These are phyloP conservation scores for Pantherophis guttatus DNA, from an alignment of 2,113 vertebrate genomes.

Conservation along the genomic window DNA sequence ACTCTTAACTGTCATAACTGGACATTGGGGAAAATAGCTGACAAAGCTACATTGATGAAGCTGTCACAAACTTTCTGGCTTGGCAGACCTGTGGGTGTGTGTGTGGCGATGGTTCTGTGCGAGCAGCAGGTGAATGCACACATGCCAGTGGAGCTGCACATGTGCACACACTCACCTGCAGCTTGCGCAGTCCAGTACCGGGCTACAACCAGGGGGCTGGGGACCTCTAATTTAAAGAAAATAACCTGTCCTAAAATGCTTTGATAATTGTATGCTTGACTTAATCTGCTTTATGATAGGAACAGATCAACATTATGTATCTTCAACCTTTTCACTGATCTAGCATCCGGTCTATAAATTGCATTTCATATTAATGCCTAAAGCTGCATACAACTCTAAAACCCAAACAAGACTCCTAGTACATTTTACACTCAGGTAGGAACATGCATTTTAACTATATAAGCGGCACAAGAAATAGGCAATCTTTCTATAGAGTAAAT, in stretches of 20 bases:
- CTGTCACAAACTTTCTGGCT: not conserved
- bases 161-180: not conserved
- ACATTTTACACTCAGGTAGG: not conserved
- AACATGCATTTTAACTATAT: not conserved
- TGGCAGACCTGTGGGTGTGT: not conserved
- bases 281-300: not conserved
- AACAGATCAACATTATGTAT: not conserved
- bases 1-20: not conserved
- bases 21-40: not conserved
- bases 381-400: not conserved
- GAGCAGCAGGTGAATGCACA: not conserved
- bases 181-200: accelerated
- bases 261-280: not conserved
- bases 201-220: not conserved
- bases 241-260: not conserved
- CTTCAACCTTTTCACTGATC: not conserved
- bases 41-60: not conserved
- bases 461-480: not conserved
- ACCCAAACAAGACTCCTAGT: not conserved
- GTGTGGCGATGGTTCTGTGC: not conserved
- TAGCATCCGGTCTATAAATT: not conserved
- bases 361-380: not conserved
- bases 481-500: not conserved
- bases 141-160: not conserved
- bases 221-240: not conserved